Conservation (phyloP, 2,797 vertebrate species). For the Microcaecilia unicolor region DNA sequence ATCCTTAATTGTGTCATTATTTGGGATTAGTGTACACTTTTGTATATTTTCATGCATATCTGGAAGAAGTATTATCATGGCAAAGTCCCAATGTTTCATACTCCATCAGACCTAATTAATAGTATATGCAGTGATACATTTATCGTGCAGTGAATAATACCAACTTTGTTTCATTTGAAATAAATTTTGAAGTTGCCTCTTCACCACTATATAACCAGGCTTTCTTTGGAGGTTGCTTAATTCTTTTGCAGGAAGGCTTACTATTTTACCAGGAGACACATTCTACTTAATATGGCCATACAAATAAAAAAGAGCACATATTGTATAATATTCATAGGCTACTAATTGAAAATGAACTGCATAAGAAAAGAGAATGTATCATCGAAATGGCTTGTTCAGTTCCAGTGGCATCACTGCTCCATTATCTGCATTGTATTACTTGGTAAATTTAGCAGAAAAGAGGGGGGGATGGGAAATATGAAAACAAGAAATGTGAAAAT, state of each 20-base stretch:
- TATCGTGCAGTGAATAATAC: no score
- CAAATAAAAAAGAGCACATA: conserved; percentile 10
- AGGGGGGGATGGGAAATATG: conserved; percentile 46
- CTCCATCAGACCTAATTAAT: no score
- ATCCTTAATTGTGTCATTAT: no score
- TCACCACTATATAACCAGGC: no score
- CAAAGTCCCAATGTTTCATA: no score
- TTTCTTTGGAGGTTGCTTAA: no score
- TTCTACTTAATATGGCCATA: conserved; percentile 11
- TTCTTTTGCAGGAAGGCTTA: not conserved
- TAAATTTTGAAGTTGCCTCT: no score
- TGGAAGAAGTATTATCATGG: no score
- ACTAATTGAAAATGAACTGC: conserved; percentile 49
- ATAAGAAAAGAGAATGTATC: conserved; percentile 36
- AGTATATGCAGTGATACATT: no score
- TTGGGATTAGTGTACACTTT: no score
- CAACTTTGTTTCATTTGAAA: no score
- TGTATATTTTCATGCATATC: no score
- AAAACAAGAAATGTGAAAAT: conserved; percentile 61
- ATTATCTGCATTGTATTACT: conserved; percentile 55
- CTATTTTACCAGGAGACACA: conserved; percentile 7
- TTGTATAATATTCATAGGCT: conserved; percentile 23
- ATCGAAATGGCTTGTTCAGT: conserved; percentile 40
- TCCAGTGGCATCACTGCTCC: conserved; percentile 44
- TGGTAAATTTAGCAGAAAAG: conserved; percentile 65